A percentile compares a stretch with the other conserved stretches of the same genome.
Evolutionary conservation across 1,140 invertebrate species (phyloP).

Genomic region (Luehdorfia chinensis): DNA sequence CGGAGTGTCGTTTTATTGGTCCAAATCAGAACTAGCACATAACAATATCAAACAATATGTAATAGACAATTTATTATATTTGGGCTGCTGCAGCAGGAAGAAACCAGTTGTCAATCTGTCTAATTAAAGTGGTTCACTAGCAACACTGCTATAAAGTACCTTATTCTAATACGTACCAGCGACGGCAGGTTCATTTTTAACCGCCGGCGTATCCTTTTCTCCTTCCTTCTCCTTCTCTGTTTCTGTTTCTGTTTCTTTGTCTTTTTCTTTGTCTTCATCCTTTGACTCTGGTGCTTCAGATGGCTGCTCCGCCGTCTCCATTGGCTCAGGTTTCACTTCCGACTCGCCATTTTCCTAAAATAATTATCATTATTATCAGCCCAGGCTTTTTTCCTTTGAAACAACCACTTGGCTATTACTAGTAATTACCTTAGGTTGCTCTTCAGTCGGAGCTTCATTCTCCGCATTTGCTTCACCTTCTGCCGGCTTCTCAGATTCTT

Average conservation of each 20-base stretch:
- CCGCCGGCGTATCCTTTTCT: neutral
- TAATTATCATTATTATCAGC: neutral
- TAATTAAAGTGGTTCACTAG: too few relatives aligned
- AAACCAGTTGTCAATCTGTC: too few relatives aligned
- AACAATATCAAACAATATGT: too few relatives aligned
- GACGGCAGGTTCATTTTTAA: slow-evolving; percentile 5
- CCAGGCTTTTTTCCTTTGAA: too few relatives aligned
- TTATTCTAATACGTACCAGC: too few relatives aligned
- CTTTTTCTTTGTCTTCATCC: slow-evolving; percentile 21
- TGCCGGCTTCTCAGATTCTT: slow-evolving; percentile 23
- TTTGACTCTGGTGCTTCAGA: slow-evolving; percentile 8
- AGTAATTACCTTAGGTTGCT: slow-evolving; percentile 22
- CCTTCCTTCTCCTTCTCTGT: slow-evolving; percentile 14
- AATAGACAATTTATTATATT: too few relatives aligned
- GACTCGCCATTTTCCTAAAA: slow-evolving; percentile 46
- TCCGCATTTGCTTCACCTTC: slow-evolving; percentile 20
- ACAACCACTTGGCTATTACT: too few relatives aligned
- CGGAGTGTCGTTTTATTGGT: too few relatives aligned
- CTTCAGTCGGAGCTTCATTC: slow-evolving; percentile 11
- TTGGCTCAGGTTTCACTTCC: slow-evolving; percentile 31
- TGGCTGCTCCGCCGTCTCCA: slow-evolving; percentile 34
- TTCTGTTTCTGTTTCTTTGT: slow-evolving; percentile 21
- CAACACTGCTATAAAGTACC: too few relatives aligned
- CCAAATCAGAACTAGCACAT: too few relatives aligned
- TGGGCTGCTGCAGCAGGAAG: too few relatives aligned